phyloP scores from a whole-genome alignment of 2,888 invertebrate species.

The Hydropsyche betteni region DNA sequence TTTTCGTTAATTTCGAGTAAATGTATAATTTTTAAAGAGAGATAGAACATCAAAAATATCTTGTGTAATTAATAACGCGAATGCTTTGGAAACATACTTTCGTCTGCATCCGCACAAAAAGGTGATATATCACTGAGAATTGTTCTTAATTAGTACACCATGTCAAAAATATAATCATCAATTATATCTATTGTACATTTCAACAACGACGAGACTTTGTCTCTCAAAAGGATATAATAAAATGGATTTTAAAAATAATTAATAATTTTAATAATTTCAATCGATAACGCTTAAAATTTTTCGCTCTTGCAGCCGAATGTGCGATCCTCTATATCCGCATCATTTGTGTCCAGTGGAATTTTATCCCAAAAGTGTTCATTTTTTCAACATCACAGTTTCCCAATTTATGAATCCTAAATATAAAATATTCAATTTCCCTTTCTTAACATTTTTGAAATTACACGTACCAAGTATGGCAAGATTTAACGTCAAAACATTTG shows the following conservation, averaged over 20 bases:
- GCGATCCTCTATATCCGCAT: conserved; percentile 6
- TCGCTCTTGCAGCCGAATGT: conserved; percentile 6
- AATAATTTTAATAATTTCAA: conserved; percentile 31
- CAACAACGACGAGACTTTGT: conserved; percentile 50
- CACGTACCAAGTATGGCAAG: conserved; percentile 25
- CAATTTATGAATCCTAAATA: conserved; percentile 8
- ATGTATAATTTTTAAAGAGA: conserved; percentile 51
- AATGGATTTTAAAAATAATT: conserved; percentile 38
- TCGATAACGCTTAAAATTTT: conserved; percentile 4
- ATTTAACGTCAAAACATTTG: conserved; percentile 38
- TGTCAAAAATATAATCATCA: conserved; percentile 51
- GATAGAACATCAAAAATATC: conserved; percentile 52
- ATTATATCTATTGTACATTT: conserved; percentile 50
- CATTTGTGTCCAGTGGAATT: conserved; percentile 12
- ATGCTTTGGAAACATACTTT: conserved; percentile 41
- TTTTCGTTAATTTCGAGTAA: conserved; percentile 48
- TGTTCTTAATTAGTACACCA: conserved; percentile 48
- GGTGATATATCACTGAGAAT: conserved; percentile 31
- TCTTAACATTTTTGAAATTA: conserved; percentile 32
- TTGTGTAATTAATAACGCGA: conserved; percentile 43
- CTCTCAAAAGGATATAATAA: conserved; percentile 40
- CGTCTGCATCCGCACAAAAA: conserved; percentile 32
- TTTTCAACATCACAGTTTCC: no score
- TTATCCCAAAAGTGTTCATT: no score
- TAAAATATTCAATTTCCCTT: conserved; percentile 29